These are phyloP conservation scores for Barypeithes pellucidus DNA, from an alignment of 2,888 invertebrate species.

Conservation along the genomic window DNA sequence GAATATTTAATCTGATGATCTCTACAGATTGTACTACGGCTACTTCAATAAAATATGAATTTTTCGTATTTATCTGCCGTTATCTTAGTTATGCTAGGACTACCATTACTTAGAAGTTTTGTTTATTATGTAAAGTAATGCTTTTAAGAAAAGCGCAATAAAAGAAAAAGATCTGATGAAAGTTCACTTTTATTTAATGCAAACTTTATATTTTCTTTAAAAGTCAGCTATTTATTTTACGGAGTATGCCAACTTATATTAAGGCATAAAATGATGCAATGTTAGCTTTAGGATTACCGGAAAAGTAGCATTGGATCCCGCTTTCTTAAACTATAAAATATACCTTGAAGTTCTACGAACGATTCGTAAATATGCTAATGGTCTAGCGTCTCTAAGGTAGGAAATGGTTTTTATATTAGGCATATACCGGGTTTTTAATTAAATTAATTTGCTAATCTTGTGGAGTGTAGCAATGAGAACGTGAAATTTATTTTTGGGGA, in stretches of 20 bases:
- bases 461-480: too few relatives aligned
- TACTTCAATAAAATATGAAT: too few relatives aligned
- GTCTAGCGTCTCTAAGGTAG: conserved; percentile 18
- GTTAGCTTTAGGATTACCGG: background rate
- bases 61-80: too few relatives aligned
- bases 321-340: conserved; percentile 19
- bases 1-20: too few relatives aligned
- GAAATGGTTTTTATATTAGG: background rate
- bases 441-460: too few relatives aligned
- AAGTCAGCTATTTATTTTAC: conserved; percentile 12
- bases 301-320: conserved; percentile 16
- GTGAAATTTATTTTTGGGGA: too few relatives aligned
- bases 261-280: conserved; percentile 20
- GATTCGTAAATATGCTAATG: conserved; percentile 28
- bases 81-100: too few relatives aligned
- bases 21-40: too few relatives aligned
- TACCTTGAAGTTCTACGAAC: conserved; percentile 16
- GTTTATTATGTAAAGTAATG: too few relatives aligned
- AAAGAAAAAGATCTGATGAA: background rate
- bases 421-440: too few relatives aligned
- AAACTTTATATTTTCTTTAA: conserved; percentile 12
- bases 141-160: too few relatives aligned
- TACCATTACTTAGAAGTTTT: too few relatives aligned
- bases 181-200: background rate
- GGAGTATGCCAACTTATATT: background rate